Evolutionary conservation across 2,888 invertebrate genomes (phyloP).

Genomic region (Eristalis intricaria): DNA sequence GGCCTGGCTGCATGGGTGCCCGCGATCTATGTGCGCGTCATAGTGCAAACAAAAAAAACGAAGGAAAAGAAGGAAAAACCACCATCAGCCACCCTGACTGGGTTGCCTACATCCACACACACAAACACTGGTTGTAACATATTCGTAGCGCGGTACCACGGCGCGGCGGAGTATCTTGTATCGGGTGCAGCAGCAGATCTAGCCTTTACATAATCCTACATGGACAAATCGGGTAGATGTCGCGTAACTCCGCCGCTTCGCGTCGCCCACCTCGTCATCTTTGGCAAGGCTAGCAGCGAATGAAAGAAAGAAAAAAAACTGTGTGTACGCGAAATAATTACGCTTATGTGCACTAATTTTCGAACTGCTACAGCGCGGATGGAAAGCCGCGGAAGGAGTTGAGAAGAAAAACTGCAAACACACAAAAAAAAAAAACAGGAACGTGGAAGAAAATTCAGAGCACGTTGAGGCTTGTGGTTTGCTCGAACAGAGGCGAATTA

Average conservation of each 20-base stretch:
- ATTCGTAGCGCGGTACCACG: background rate
- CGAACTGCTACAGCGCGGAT: background rate
- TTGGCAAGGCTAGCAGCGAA: background rate
- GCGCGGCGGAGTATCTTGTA: conserved; percentile 19
- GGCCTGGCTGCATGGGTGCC: background rate
- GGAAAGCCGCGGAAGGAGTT: conserved; percentile 6
- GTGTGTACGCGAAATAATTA: conserved; percentile 8
- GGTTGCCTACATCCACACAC: background rate
- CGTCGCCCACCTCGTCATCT: background rate
- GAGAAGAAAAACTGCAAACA: background rate
- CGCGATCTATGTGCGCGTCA: background rate
- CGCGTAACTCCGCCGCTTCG: conserved; percentile 11
- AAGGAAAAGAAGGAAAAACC: conserved; percentile 33
- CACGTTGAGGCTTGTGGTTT: background rate
- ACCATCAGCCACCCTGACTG: background rate
- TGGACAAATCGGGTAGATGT: conserved; percentile 33
- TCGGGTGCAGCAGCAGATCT: conserved; percentile 35
- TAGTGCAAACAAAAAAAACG: background rate
- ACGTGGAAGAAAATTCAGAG: background rate
- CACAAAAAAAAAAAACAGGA: background rate
- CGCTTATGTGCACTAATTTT: conserved; percentile 25
- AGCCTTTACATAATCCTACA: conserved; percentile 48
- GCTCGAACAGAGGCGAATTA: background rate
- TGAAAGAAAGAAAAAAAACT: background rate
- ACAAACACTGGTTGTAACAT: background rate